phyloP scores from a whole-genome alignment of 2,113 vertebrate genomes.

The Solenodon paradoxus region DNA sequence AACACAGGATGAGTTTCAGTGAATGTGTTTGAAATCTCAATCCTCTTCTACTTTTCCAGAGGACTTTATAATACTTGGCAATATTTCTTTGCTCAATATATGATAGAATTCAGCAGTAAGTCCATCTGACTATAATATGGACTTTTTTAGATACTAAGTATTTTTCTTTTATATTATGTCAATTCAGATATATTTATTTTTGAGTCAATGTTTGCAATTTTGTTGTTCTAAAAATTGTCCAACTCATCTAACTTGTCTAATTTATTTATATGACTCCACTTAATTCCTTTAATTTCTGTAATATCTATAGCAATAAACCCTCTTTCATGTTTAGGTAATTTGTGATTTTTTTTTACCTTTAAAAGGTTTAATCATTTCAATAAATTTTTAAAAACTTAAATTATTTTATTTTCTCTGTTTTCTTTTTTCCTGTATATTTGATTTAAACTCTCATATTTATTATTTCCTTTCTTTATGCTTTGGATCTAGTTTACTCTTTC shows the following conservation, averaged over 20 bases:
- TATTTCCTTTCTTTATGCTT: too few species aligned
- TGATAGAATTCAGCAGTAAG: not conserved
- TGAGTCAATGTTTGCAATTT: not conserved
- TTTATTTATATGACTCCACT: not conserved
- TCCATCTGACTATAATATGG: not conserved
- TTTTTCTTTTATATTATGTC: not conserved
- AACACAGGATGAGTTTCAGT: not conserved
- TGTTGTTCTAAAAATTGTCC: not conserved
- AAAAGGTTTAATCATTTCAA: too few species aligned
- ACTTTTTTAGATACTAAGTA: not conserved
- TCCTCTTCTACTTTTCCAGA: not conserved
- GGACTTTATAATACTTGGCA: not conserved
- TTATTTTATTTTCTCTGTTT: too few species aligned
- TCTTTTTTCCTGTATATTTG: too few species aligned
- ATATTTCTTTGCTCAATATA: not conserved
- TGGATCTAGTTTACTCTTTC: too few species aligned
- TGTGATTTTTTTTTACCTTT: not conserved
- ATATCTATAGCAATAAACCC: not conserved
- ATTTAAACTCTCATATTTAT: too few species aligned
- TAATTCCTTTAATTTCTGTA: not conserved
- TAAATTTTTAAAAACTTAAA: too few species aligned
- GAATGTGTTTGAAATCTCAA: not conserved
- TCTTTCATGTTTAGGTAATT: not conserved
- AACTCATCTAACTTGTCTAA: not conserved
- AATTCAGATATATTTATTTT: not conserved